Evolutionary conservation across 1,140 invertebrate genomes (phyloP), one percentile per base, ranked within the genome.

Genomic region (Polypedilum pembai): DNA sequence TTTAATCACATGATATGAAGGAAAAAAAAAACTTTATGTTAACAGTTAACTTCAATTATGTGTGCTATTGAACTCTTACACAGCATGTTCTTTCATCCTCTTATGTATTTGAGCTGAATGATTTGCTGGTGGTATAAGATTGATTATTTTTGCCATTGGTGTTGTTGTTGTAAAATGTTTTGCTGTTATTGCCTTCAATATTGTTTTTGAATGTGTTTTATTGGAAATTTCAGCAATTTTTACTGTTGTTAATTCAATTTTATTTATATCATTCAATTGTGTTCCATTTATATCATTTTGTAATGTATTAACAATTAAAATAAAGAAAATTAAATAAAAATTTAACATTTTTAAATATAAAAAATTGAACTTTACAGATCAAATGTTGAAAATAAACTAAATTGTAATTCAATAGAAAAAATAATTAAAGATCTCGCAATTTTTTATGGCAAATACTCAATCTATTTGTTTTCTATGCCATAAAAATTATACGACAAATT

Each of bases 221-320:
- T 15, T 12, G 45, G 45, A n/a, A 56, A 56, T 56, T 56, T 56
- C 45, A n/a, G 45, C n/a, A 56, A 56, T 56, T 56, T 56, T 56
- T 10, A 56, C 45, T 15, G 45, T 56, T n/a, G 45, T 56, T 15
- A 56, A 56, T 15, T 56, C 45, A 56, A 56, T 33, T 33, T 33
- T 5, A 33, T 33, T 33, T 33, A n/a, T n/a, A n/a, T n/a, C n/a
- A n/a, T n/a, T n/a, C n/a, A n/a, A n/a, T 33, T 33, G 24, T 33
- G 24, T 33, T 33, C 1, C 24, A 33, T 33, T 33, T 33, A 33
- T 33, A 33, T 5, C 5, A 33, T 33, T 33, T 33, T 33, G 24
- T 5, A 33, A 3, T 3, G 24, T 33, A 3, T 33, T 33, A 33
- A 33, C 24, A 33, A 33, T 33, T 5, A 33, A 33, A 33, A 5